Conservation (phyloP, 2,113 vertebrate genomes). For the Gasterosteus aculeatus region DNA sequence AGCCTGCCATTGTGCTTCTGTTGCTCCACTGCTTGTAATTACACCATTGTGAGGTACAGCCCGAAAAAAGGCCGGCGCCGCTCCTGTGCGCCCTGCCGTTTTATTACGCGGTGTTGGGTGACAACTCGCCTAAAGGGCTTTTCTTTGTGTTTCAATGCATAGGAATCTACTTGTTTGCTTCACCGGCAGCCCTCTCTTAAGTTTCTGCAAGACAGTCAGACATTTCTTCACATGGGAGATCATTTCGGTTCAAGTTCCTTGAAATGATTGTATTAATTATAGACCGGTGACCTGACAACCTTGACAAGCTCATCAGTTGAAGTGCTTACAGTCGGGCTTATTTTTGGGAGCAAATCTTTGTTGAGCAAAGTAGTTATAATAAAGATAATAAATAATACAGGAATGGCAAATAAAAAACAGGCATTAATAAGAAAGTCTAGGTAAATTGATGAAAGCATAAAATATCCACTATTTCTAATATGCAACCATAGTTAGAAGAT, state of each 20-base stretch:
- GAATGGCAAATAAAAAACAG: too few species aligned
- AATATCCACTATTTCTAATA: conserved; percentile 4
- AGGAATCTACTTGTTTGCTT: conserved; percentile 9
- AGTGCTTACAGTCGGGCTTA: neutral
- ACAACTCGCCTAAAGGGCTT: neutral
- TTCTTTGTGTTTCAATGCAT: conserved; percentile 11
- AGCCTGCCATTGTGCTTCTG: conserved; percentile 30
- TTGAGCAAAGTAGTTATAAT: neutral
- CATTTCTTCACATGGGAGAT: neutral
- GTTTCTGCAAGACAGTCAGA: conserved; percentile 1
- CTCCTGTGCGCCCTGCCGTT: conserved; percentile 17
- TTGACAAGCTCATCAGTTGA: conserved; percentile 17
- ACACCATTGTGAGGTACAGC: conserved; percentile 15
- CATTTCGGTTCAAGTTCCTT: conserved; percentile 10
- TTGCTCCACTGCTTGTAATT: conserved; percentile 37
- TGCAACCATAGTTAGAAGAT: neutral
- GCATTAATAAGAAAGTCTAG: too few species aligned
- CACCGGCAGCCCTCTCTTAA: neutral
- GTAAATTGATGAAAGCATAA: too few species aligned
- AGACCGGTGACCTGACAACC: conserved; percentile 1
- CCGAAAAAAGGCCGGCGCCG: neutral
- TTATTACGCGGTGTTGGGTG: neutral
- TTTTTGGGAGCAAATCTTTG: neutral
- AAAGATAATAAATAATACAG: neutral
- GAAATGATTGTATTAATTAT: conserved; percentile 13